Evolutionary conservation across 2,888 invertebrate genomes (phyloP), one percentile per base, ranked within the genome.

Genomic region (Troides helena): DNA sequence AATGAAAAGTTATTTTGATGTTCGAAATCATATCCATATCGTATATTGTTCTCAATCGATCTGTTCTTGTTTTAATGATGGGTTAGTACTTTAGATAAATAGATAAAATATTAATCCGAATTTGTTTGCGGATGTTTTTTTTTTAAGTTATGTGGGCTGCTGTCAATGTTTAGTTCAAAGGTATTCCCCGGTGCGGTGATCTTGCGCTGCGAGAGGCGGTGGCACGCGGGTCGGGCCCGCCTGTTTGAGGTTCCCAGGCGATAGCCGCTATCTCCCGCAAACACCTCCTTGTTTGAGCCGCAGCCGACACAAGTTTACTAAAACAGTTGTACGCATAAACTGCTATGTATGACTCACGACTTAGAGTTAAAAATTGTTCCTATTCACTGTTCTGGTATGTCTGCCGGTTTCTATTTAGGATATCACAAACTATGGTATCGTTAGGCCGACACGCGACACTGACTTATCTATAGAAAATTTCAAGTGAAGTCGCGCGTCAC

Each of bases 221-320:
- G 88, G 88, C 88, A 85, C 87, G 90, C 86, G 78, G 67, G 80
- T 72, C 81, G 74, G 85, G 78, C 87, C 79, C 86, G 87, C 85
- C 88, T 92, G 88, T 92, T 92, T 92, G 87, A 83, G 77, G 88
- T 92, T 92, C 92, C 87, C 92, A 92, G 90, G 92, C 88, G 91
- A 92, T 92, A 91, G 80, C 85, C 76, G 84, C 86, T 92, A 92
- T 92, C 92, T 92, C 86, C 81, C 75, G 86, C 92, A 92, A 92
- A 92, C 92, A 92, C 87, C 85, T 84, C 85, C 75, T 85, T 89
- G 89, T 91, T 92, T 91, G 88, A 89, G 81, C 81, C 88, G 80
- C 81, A 82, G 84, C 89, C 91, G 87, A 87, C 87, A 80, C 70
- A 72, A 71, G 76, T 74, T 72, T 18, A 71, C 66, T 59, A 75